phyloP scores from a whole-genome alignment of 2,797 vertebrate genomes.

The Silurus lanzhouensis region DNA sequence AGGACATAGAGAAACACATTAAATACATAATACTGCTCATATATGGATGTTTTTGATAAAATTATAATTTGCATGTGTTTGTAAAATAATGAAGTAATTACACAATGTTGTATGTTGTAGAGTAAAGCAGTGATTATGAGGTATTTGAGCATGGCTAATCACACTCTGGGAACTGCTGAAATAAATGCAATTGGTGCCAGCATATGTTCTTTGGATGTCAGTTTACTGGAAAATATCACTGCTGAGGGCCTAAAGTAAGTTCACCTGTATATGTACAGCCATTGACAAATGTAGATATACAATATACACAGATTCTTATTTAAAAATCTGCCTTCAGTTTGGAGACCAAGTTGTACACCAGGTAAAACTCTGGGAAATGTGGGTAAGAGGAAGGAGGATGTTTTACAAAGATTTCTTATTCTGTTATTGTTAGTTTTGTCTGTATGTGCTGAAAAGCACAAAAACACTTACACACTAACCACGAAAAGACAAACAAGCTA shows the following conservation, averaged over 20 bases:
- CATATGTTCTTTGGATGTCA: conserved; percentile 63
- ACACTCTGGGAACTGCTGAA: conserved; percentile 60
- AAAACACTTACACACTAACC: no score
- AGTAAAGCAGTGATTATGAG: conserved; percentile 66
- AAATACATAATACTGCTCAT: not conserved
- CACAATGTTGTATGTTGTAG: conserved; percentile 42
- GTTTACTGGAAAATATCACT: conserved; percentile 60
- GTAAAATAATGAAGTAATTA: no score
- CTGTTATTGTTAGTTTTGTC: no score
- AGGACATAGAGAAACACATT: not conserved
- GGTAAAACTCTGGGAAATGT: no score
- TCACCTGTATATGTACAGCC: no score
- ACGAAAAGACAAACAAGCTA: not conserved
- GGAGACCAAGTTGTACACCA: not conserved
- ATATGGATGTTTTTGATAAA: not conserved
- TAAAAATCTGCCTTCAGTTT: not conserved
- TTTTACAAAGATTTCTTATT: no score
- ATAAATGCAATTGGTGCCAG: conserved; percentile 61
- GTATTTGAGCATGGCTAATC: conserved; percentile 60
- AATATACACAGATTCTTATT: not conserved
- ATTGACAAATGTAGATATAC: not conserved
- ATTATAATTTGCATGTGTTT: not conserved
- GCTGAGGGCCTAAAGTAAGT: conserved; percentile 55
- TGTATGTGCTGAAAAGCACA: not conserved
- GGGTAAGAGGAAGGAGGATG: no score